Base-by-base conservation (phyloP, 1,140 invertebrate genomes). In the Delia radicum region DNA sequence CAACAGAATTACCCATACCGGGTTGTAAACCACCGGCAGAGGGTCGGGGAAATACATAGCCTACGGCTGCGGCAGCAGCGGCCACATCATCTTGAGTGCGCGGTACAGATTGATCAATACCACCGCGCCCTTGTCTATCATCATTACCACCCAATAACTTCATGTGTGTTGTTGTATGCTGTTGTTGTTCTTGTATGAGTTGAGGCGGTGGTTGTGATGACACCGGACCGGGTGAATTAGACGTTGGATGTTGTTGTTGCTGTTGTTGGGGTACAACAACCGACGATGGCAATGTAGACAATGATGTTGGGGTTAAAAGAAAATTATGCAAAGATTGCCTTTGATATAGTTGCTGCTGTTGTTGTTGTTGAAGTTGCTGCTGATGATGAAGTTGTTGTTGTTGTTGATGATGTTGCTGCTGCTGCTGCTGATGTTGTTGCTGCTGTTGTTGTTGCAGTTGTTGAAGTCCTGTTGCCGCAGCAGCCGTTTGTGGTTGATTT, bases 91-190 rank as follows among this genome's bases (percentile, higher is more conserved):
- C 79, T 73, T 85, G 81, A 8, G 61, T 65, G 42, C 80, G 75
- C 80, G 80, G 61, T 29, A 77, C 69, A 61, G 79, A 78, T 77
- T 81, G 81, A 76, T 80, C 82, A 24, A 69, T 24, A 55, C 81
- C 83, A 62, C 81, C 83, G 78, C 83, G 83, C 78, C 80, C 83
- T 76, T 83, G 83, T 76, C 83, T 82, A 81, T 84, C 83, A 80
- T 85, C 83, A 77, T 81, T 85, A 27, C 82, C 79, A 76, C 83
- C 82, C 79, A 85, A 80, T 85, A 85, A 85, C 83, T 85, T 85
- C 83, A 85, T 85, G 79, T 85, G 83, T 85, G 81, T 79, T 21
- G 76, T 73, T 78, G 79, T 78, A 73, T 78, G 79, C 27, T 80
- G 79, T 31, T 81, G 76, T 5, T 79, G 79, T 1, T 79, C 77